Evolutionary conservation across 2,888 invertebrate species (phyloP), one percentile per base, ranked within the genome.

Genomic region (Tholera decimalis): DNA sequence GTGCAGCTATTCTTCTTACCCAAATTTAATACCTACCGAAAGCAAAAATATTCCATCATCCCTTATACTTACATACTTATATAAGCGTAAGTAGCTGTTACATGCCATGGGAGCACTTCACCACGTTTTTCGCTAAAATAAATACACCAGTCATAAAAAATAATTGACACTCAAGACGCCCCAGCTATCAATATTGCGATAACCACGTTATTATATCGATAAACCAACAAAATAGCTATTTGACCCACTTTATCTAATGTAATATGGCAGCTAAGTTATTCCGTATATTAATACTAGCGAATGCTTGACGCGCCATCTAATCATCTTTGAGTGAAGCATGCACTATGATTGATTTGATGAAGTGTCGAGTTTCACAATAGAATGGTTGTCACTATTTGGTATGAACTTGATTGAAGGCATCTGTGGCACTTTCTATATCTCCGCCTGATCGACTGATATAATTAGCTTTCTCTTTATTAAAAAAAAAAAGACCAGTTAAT

Each of bases 101-200:
- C 66, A 73, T 63, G 66, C 30, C 41, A 77, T 50, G 68, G 53
- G 68, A n/a, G 58, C 66, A 63, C 66, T 74, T 77, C 51, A 51
- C 63, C 73, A 82, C 81, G 64, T 79, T 83, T 82, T 74, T 72
- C 74, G 65, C 69, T 73, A 83, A 86, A 86, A 83, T 77, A 83
- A 83, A 85, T 84, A 76, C 61, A 67, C 82, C 73, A 82, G 82
- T 86, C 87, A 88, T 88, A 88, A 87, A 85, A 88, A 84, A 82
- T 88, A 90, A 89, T 89, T 86, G 89, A 86, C 86, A 86, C 85
- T 86, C 83, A 84, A 84, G 83, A 76, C 80, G 80, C 73, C 73
- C 57, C 79, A 82, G 85, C 82, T 84, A 88, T 89, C 87, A 87
- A 89, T 88, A 87, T 86, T 85, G 84, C 84, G 84, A 85, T 86